Evolutionary conservation across 2,888 invertebrate genomes (phyloP).

Genomic region (Nomada hirtipes): DNA sequence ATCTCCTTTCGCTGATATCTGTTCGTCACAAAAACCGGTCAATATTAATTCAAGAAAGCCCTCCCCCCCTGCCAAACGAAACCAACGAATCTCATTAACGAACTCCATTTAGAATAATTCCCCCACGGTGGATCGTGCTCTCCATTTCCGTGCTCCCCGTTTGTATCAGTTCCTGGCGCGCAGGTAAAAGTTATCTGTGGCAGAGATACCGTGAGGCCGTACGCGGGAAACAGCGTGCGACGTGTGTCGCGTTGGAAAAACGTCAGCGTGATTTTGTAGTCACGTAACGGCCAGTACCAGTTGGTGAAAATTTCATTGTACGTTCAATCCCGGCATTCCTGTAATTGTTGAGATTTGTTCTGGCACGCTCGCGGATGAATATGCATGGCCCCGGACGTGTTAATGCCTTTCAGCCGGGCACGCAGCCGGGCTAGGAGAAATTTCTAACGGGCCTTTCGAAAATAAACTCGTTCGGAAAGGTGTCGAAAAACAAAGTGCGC

Average conservation of each 20-base stretch:
- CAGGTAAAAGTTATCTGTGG: slow-evolving; percentile 17
- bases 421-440: slow-evolving; percentile 10
- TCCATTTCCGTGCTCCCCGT: neutral
- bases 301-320: slow-evolving; percentile 37
- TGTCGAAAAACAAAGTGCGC: slow-evolving; percentile 36
- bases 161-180: neutral
- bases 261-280: slow-evolving; percentile 17
- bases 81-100: too few relatives aligned
- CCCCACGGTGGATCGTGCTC: too few relatives aligned
- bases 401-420: slow-evolving; percentile 26
- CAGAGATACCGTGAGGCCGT: slow-evolving; percentile 3
- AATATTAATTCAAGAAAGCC: too few relatives aligned
- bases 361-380: slow-evolving; percentile 31
- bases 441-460: slow-evolving; percentile 33
- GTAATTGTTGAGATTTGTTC: slow-evolving; percentile 39
- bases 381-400: slow-evolving; percentile 25
- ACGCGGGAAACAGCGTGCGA: slow-evolving; percentile 6
- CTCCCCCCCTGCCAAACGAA: too few relatives aligned
- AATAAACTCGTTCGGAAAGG: slow-evolving; percentile 39
- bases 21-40: too few relatives aligned
- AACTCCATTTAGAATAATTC: too few relatives aligned
- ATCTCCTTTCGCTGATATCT: too few relatives aligned
- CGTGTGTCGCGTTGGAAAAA: slow-evolving; percentile 28
- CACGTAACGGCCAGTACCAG: slow-evolving; percentile 30
- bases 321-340: slow-evolving; percentile 28